These are phyloP conservation scores for Cygnus olor DNA, from an alignment of 2,797 vertebrate genomes.

Conservation along the genomic window DNA sequence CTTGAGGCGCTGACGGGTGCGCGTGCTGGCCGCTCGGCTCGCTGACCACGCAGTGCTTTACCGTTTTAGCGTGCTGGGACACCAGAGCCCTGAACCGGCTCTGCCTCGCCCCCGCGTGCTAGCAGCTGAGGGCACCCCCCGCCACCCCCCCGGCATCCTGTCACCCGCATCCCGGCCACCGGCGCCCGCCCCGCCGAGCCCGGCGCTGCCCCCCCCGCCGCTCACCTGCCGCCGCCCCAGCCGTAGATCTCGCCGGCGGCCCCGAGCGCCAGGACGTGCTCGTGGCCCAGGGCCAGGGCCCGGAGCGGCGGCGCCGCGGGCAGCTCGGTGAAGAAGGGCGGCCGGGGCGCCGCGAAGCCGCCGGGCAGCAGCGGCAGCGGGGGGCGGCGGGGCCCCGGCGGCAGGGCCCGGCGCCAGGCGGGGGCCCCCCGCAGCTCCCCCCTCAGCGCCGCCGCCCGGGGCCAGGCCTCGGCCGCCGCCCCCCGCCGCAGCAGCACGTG, in stretches of 20 bases:
- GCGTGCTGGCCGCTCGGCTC: neutral
- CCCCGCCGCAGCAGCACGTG: slow-evolving; percentile 77
- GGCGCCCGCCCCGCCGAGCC: neutral
- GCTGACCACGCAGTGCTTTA: neutral
- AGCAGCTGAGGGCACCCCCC: rapidly evolving
- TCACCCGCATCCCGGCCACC: no score
- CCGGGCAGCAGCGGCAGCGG: slow-evolving; percentile 84
- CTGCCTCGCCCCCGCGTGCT: neutral
- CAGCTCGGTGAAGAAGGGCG: slow-evolving; percentile 83
- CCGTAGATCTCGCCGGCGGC: slow-evolving; percentile 80
- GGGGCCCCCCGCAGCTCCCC: neutral
- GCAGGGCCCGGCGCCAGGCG: neutral
- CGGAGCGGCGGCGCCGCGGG: slow-evolving; percentile 76
- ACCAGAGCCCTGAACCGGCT: neutral
- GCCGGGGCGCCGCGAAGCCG: slow-evolving; percentile 79
- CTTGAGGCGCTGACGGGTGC: rapidly evolving
- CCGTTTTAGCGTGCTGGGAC: neutral
- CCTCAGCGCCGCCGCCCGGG: neutral
- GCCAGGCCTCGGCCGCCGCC: slow-evolving; percentile 74
- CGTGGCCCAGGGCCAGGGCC: slow-evolving; percentile 82
- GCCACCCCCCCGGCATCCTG: no score
- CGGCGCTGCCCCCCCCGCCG: rapidly evolving
- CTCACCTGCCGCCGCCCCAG: slow-evolving; percentile 91
- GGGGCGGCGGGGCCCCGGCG: neutral
- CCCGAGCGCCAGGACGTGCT: slow-evolving; percentile 86